A percentile compares a stretch with the other conserved stretches of the same genome.
These are phyloP conservation scores for Labeo catla DNA, from an alignment of 2,113 vertebrate species.

Conservation along the genomic window DNA sequence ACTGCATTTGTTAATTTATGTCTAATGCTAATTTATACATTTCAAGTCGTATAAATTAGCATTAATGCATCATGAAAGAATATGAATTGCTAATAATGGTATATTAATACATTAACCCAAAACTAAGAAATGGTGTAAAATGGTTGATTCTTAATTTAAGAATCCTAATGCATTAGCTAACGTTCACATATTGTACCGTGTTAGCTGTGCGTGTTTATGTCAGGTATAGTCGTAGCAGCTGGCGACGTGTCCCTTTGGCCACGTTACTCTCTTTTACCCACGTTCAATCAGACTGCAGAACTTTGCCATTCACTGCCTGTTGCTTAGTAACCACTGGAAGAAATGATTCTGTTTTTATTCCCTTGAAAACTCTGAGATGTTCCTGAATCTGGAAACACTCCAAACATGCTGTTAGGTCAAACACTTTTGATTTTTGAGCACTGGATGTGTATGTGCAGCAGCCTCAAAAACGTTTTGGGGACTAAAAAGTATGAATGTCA, in stretches of 20 bases:
- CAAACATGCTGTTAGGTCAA: background rate
- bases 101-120: background rate
- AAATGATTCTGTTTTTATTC: slow-evolving; percentile 61
- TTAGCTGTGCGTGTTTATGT: background rate
- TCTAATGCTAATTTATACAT: background rate
- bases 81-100: background rate
- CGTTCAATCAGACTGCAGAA: slow-evolving; percentile 69
- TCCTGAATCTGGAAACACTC: slow-evolving; percentile 18
- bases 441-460: background rate
- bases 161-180: background rate
- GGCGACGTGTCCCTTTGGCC: slow-evolving; percentile 21
- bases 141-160: background rate
- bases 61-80: background rate
- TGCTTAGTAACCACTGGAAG: slow-evolving; percentile 74
- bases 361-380: slow-evolving; percentile 21
- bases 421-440: background rate
- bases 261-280: slow-evolving; percentile 60
- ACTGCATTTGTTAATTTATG: background rate
- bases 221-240: background rate
- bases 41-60: background rate
- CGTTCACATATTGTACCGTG: background rate
- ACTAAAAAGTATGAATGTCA: background rate
- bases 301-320: slow-evolving; percentile 67
- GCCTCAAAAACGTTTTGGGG: background rate
- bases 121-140: background rate